phyloP scores from a whole-genome alignment of 2,113 vertebrate species.

The Hyla sarda region DNA sequence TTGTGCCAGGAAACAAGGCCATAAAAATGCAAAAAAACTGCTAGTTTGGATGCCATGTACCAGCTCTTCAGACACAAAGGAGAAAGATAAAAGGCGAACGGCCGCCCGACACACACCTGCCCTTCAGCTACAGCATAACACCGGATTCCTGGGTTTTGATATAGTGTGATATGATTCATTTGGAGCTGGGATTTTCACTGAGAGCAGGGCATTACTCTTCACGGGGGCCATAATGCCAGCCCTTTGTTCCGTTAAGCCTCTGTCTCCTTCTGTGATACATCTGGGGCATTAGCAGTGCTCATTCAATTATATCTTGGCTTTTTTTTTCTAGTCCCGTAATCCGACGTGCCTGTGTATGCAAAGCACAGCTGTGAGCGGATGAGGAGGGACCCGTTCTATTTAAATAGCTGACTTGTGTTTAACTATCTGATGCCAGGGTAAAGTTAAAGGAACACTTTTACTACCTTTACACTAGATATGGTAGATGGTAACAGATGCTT shows the following conservation, averaged over 20 bases:
- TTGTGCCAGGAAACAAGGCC: constrained; percentile 10
- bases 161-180: constrained; percentile 62
- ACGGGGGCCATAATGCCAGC: constrained; percentile 44
- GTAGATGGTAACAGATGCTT: no score
- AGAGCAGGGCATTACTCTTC: constrained; percentile 42
- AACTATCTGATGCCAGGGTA: not conserved
- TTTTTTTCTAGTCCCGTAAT: constrained; percentile 50
- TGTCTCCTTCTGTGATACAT: constrained; percentile 53
- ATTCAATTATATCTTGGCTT: constrained; percentile 54
- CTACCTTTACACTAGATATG: not conserved
- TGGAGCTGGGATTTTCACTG: constrained; percentile 43
- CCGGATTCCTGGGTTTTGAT: constrained; percentile 68
- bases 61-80: constrained; percentile 32
- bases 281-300: constrained; percentile 52
- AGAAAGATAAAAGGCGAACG: constrained; percentile 55
- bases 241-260: constrained; percentile 53
- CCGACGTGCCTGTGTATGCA: constrained; percentile 38
- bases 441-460: not conserved
- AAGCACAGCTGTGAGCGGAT: constrained; percentile 29
- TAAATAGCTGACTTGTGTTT: constrained; percentile 10
- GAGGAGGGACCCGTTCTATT: not conserved
- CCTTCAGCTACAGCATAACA: constrained; percentile 67
- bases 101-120: constrained; percentile 68
- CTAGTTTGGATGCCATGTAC: constrained; percentile 20
- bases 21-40: constrained; percentile 17